Evolutionary conservation across 2,797 vertebrate genomes (phyloP).

Genomic region (Furcifer pardalis): DNA sequence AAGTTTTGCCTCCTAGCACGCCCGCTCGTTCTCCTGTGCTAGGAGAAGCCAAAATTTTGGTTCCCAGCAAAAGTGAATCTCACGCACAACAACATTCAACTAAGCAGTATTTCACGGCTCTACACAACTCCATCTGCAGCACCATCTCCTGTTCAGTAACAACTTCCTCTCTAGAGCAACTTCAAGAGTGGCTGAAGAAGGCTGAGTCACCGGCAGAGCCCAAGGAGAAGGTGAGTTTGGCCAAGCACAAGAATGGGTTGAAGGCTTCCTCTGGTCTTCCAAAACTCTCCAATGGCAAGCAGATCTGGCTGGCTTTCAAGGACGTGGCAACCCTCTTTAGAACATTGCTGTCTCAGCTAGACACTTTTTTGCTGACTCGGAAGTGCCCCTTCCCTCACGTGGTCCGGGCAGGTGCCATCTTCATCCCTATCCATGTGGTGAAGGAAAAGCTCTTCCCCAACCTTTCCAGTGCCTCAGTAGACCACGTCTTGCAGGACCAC

Average conservation of each 20-base stretch:
- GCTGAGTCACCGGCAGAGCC: slow-evolving; percentile 49
- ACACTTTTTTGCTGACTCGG: slow-evolving; percentile 76
- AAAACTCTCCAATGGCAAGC: slow-evolving; percentile 68
- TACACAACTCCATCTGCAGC: slow-evolving; percentile 84
- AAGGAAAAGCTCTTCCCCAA: slow-evolving; percentile 91
- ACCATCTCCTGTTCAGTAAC: slow-evolving; percentile 78
- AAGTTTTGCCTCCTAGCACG: not conserved
- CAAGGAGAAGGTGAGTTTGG: slow-evolving; percentile 31
- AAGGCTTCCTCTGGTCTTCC: slow-evolving; percentile 68
- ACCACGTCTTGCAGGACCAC: slow-evolving; percentile 93
- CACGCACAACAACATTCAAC: slow-evolving; percentile 32
- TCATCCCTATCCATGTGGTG: slow-evolving; percentile 94
- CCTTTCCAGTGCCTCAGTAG: slow-evolving; percentile 81
- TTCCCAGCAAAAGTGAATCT: not conserved
- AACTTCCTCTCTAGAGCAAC: slow-evolving; percentile 78
- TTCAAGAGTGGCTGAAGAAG: slow-evolving; percentile 81
- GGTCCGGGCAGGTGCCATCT: slow-evolving; percentile 87
- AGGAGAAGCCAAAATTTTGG: not conserved
- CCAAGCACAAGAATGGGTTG: slow-evolving; percentile 76
- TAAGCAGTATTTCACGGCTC: slow-evolving; percentile 78
- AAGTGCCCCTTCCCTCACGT: slow-evolving; percentile 92
- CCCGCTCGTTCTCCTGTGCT: not conserved
- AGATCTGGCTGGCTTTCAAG: slow-evolving; percentile 83
- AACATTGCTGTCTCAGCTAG: slow-evolving; percentile 80
- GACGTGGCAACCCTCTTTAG: slow-evolving; percentile 76